Evolutionary conservation across 2,113 vertebrate genomes (phyloP), one percentile per base, ranked within the genome.

Genomic region (Anas platyrhynchos): DNA sequence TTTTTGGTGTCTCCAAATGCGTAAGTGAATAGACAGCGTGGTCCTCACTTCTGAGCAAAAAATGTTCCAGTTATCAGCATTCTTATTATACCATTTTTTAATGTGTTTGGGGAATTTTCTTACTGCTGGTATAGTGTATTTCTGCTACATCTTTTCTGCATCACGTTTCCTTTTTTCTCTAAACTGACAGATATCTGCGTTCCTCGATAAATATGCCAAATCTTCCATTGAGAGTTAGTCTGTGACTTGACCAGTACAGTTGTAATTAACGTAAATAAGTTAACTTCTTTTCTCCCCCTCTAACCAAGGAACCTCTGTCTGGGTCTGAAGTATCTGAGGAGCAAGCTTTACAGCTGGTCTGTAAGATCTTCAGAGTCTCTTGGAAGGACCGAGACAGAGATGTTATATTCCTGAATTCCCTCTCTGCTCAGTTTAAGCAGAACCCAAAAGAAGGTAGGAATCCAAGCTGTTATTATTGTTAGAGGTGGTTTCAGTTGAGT

Each of bases 321-420:
- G 99, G 98, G 92, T 98, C 98, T 2, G 99, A 99, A 93, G 98
- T 99, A 54, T 99, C 99, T 9, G 99, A 99, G 97, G 99, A 99
- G 43, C 99, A 99, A 96, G 99, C 99, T 93, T 97, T 99, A 81
- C 99, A 99, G 98, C 99, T 99, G 97, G 98, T 99, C 97, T 99
- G 99, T 98, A 99, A 99, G 98, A 99, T 99, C 97, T 99, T 99
- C 91, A 98, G 99, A 38, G 99, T 99, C 89, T 99, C 99, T 61
- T 99, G 99, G 99, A 99, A 99, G 98, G 99, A 99, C 86, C 98
- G 99, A 73, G 99, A 99, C 95, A 98, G 99, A 98, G 99, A 99
- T 4, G 99, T 99, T 71, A 99, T 99, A 97, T 99, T 99, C 96
- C 98, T 99, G 76, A 98, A 99, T 84, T 99, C 98, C 4, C 98